Percentiles rank a stretch among this genome's conserved stretches.
Evolutionary conservation across 2,797 vertebrate species (phyloP).

Genomic region (Sarcoramphus papa): DNA sequence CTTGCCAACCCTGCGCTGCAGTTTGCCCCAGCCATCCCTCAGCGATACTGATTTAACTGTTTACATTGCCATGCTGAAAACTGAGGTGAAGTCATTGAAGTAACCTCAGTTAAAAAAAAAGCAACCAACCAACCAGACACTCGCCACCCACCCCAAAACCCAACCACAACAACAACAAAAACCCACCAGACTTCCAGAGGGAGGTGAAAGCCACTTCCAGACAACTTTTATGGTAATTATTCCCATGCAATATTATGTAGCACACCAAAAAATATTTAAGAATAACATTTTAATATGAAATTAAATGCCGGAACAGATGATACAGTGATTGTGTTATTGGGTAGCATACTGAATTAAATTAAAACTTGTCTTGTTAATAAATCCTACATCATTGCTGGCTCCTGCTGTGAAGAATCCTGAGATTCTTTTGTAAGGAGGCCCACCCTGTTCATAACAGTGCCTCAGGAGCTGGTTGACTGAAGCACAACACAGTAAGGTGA

Average conservation of each 20-base stretch:
- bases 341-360: background rate
- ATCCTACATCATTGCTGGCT: background rate
- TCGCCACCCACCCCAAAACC: fast-evolving
- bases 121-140: background rate
- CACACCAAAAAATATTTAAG: background rate
- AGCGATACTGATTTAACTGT: background rate
- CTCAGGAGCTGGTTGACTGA: background rate
- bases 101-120: background rate
- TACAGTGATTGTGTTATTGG: background rate
- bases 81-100: background rate
- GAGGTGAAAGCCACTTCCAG: background rate
- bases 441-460: background rate
- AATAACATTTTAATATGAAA: background rate
- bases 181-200: background rate
- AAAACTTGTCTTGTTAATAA: slow-evolving; percentile 2
- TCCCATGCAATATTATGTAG: background rate
- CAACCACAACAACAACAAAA: background rate
- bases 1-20: background rate
- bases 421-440: background rate
- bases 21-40: background rate
- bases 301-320: background rate
- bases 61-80: background rate
- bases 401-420: background rate
- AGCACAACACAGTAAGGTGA: background rate
- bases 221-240: background rate